Percentiles rank a stretch among this genome's conserved stretches.
phyloP scores from a whole-genome alignment of 2,888 invertebrate species.

The Stenolophus ochropezus region DNA sequence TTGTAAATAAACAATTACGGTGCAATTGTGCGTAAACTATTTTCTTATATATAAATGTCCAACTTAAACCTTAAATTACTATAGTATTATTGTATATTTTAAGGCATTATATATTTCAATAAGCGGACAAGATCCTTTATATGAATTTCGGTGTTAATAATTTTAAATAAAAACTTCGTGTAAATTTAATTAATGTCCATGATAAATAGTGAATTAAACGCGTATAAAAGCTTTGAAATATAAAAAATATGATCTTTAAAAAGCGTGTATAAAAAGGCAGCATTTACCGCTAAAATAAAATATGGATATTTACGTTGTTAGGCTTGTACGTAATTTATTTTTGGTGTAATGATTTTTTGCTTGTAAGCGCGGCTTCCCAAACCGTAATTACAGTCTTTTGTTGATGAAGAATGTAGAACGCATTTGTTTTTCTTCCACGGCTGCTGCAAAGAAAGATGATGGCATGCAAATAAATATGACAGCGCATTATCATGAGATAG shows the following conservation, averaged over 20 bases:
- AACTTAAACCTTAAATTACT: too few species aligned
- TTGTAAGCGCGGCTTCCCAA: neutral
- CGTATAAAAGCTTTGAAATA: neutral
- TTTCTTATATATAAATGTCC: too few species aligned
- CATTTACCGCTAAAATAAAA: slow-evolving; percentile 14
- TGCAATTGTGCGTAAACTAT: too few species aligned
- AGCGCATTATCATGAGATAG: slow-evolving; percentile 18
- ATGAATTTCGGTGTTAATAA: too few species aligned
- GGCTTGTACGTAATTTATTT: slow-evolving; percentile 17
- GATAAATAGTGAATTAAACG: neutral
- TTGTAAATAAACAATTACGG: too few species aligned
- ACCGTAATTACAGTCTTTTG: slow-evolving; percentile 34
- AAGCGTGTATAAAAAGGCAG: neutral
- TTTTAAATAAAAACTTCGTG: too few species aligned
- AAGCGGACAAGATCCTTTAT: too few species aligned
- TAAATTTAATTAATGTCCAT: neutral
- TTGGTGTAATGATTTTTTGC: slow-evolving; percentile 33
- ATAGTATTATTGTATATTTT: too few species aligned
- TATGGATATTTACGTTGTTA: slow-evolving; percentile 21
- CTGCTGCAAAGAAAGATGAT: slow-evolving; percentile 14
- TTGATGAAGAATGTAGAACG: slow-evolving; percentile 27
- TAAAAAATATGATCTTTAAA: neutral
- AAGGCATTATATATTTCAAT: too few species aligned
- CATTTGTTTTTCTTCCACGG: slow-evolving; percentile 34
- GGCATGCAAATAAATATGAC: slow-evolving; percentile 26